Base-by-base conservation (phyloP, 2,888 invertebrate species). In the Terebella lapidaria region DNA sequence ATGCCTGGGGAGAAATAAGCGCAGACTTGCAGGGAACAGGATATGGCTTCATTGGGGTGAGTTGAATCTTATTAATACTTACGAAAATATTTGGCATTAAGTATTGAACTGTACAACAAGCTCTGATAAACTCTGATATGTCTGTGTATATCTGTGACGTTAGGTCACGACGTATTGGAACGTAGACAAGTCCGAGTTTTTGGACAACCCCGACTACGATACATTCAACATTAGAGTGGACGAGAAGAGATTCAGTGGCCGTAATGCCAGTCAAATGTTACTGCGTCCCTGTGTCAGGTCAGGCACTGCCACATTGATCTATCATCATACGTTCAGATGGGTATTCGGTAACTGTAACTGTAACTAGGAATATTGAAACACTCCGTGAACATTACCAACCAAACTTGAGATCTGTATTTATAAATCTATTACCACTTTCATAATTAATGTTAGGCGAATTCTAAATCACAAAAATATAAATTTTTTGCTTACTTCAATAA, bases 251-350 rank as follows among this genome's bases (percentile, higher is more conserved):
- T 77, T 72, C 64, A 64, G 71, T 75, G 95, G 95, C 57, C 85
- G 94, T 77, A 96, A 96, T 85, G 91, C 91, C 85, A 95, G 95
- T 76, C 73, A 74, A 24, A 72, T 95, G 74, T 87, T 88, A 53
- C 47, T 65, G 59, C 54, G 22, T 22, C 27, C 62, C 26, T 67
- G 67, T 49, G 91, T 92, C 78, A 89, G 88, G 92, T 67, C 52
- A 24, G 45, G 35, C n/a, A n/a, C n/a, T n/a, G n/a, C n/a, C n/a
- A n/a, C n/a, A n/a, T n/a, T n/a, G n/a, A n/a, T n/a, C n/a, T n/a
- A n/a, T n/a, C n/a, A n/a, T n/a, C n/a, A n/a, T n/a, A n/a, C n/a
- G n/a, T n/a, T n/a, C n/a, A n/a, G n/a, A n/a, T n/a, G n/a, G n/a
- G n/a, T n/a, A n/a, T n/a, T n/a, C n/a, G n/a, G n/a, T n/a, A n/a